phyloP scores from a whole-genome alignment of 2,113 vertebrate species.

The Crocuta crocuta region DNA sequence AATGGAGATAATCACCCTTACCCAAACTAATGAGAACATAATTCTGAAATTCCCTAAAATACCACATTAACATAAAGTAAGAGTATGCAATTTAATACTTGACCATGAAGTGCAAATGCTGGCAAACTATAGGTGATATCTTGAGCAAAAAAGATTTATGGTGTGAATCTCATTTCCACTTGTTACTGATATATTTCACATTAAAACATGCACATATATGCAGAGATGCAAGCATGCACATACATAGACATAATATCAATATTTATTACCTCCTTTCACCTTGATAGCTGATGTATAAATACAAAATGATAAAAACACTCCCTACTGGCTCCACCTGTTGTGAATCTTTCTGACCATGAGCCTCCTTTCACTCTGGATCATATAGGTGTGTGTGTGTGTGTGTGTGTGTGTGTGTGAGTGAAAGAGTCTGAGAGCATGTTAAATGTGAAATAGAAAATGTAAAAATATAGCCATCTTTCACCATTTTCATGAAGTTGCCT shows the following conservation, averaged over 20 bases:
- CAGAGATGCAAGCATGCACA: not conserved
- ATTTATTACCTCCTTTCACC: not conserved
- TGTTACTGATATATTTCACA: not conserved
- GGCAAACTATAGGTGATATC: not conserved
- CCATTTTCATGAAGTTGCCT: slow-evolving; percentile 11
- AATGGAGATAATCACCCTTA: not conserved
- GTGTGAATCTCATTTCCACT: not conserved
- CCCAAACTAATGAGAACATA: not conserved
- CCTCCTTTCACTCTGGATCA: not conserved
- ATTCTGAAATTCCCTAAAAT: not conserved
- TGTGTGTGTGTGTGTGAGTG: not conserved
- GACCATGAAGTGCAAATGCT: slow-evolving; percentile 14
- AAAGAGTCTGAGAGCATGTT: not conserved
- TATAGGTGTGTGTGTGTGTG: not conserved
- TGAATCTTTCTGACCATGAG: not conserved
- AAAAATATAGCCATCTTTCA: not conserved
- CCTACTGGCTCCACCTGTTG: not conserved
- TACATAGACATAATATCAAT: not conserved
- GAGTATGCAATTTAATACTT: not conserved
- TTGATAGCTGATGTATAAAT: not conserved
- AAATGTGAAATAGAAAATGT: not conserved
- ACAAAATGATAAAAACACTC: slow-evolving; percentile 31
- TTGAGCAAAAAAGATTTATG: not conserved
- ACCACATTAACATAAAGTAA: not conserved
- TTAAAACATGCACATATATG: not conserved